Conservation (phyloP, 2,888 invertebrate species). For the Oxyteleia sp. region DNA sequence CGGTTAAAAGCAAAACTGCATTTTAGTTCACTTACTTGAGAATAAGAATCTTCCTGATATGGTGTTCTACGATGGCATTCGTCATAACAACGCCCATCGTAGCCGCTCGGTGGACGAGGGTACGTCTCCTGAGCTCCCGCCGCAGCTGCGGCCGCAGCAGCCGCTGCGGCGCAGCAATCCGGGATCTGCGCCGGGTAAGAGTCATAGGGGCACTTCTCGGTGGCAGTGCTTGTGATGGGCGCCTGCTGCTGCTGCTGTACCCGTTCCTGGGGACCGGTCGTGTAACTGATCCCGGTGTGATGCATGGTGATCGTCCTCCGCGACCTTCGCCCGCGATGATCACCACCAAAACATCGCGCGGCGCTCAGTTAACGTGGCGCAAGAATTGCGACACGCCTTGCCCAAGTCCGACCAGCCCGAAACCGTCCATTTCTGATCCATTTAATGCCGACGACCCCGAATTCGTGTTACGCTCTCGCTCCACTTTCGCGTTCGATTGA, state of each 20-base stretch:
- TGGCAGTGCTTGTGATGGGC: slow-evolving; percentile 79
- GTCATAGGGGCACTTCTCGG: slow-evolving; percentile 86
- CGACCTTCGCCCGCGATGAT: slow-evolving; percentile 67
- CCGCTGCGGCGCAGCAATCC: slow-evolving; percentile 87
- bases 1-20: too few species aligned
- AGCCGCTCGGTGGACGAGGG: slow-evolving; percentile 87
- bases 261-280: slow-evolving; percentile 84
- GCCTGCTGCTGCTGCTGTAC: slow-evolving; percentile 79
- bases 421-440: neutral
- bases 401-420: neutral
- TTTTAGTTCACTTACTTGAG: slow-evolving; percentile 85
- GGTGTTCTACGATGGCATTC: slow-evolving; percentile 85
- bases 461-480: slow-evolving; percentile 1
- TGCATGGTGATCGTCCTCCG: slow-evolving; percentile 79
- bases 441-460: too few species aligned
- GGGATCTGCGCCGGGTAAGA: slow-evolving; percentile 86
- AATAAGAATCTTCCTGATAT: slow-evolving; percentile 85
- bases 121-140: slow-evolving; percentile 84
- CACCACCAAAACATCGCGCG: slow-evolving; percentile 70
- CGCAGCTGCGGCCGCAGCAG: slow-evolving; percentile 85
- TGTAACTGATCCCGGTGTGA: slow-evolving; percentile 84
- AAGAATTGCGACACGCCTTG: slow-evolving; percentile 40
- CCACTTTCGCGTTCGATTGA: neutral
- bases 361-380: slow-evolving; percentile 60
- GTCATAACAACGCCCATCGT: slow-evolving; percentile 85